Evolutionary conservation across 1,140 invertebrate genomes (phyloP).

Genomic region (Calycopis cecrops): DNA sequence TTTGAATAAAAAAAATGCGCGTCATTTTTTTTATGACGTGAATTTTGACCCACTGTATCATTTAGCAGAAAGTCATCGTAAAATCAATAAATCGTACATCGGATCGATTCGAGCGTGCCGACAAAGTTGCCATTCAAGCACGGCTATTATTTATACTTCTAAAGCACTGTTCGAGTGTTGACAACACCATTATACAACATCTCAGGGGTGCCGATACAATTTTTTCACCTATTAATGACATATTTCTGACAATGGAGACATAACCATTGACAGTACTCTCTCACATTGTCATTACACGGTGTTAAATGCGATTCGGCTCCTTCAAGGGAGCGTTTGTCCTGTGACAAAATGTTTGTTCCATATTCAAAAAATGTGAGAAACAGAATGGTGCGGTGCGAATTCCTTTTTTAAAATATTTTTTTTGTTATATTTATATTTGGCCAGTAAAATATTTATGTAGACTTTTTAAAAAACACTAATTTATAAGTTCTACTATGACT

Average conservation of each 20-base stretch:
- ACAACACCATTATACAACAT: slow-evolving; percentile 67
- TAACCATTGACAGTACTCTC: slow-evolving; percentile 64
- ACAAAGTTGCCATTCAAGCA: slow-evolving; percentile 47
- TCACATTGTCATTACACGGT: slow-evolving; percentile 63
- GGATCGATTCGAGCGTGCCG: slow-evolving; percentile 46
- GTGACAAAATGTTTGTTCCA: slow-evolving; percentile 14
- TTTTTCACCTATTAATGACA: slow-evolving; percentile 62
- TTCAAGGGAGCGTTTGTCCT: slow-evolving; percentile 19
- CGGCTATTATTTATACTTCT: slow-evolving; percentile 67
- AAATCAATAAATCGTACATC: slow-evolving; percentile 55
- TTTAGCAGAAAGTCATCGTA: slow-evolving; percentile 30
- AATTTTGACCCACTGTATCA: slow-evolving; percentile 10
- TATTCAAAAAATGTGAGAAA: slow-evolving; percentile 21
- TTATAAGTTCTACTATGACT: too few species aligned
- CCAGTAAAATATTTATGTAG: not conserved
- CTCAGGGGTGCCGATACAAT: slow-evolving; percentile 54
- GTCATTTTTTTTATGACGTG: too few species aligned
- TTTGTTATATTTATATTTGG: slow-evolving; percentile 9
- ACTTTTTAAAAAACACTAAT: too few species aligned
- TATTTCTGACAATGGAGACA: slow-evolving; percentile 61
- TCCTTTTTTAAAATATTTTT: not conserved
- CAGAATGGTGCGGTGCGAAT: not conserved
- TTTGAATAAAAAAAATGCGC: too few species aligned
- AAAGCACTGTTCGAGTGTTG: slow-evolving; percentile 60
- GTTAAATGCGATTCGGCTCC: slow-evolving; percentile 40